Base-by-base conservation (phyloP, 2,888 invertebrate genomes). In the Idaea dimidiata region DNA sequence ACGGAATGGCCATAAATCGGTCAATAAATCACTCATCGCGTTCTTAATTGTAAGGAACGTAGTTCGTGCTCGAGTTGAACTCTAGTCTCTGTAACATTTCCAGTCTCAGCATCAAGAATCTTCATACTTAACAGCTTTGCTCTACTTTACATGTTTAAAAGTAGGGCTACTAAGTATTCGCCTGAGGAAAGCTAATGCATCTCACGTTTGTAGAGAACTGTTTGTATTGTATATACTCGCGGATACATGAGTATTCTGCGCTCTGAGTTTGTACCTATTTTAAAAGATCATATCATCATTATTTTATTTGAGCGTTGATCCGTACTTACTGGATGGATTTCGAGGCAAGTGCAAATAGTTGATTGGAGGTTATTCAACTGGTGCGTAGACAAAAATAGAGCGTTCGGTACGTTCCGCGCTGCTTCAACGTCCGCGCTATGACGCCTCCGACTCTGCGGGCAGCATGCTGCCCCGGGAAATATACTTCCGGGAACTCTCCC, bases 341-440 rank as follows among this genome's bases (percentile, higher is more conserved):
- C 77, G 83, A 86, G 86, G 84, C 86, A 84, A 91, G 86, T 91
- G 91, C 91, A 85, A 91, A 91, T 91, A 92, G 87, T 88, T 91
- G 89, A 92, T 91, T 91, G 89, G 90, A 91, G 92, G 92, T 91
- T 90, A 91, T 91, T 92, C 91, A 92, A 92, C 92, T 90, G 88
- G 81, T 89, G 86, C 73, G 82, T 84, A 80, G 79, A 85, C 89
- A 80, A 80, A 92, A 92, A 92, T 91, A 92, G 90, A 86, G 76
- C 86, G 85, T 82, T 85, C 87, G 75, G 79, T 79, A 72, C 77
- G 81, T 75, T 77, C 80, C 83, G 81, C 81, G 83, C 81, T 83
- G 76, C 77, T 77, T 70, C 74, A 72, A 76, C 72, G 75, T 76
- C 77, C 77, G 75, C 71, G 61, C 74, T 72, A 76, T 75, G 78